A percentile compares a stretch with the other conserved stretches of the same genome.
Evolutionary conservation across 2,888 invertebrate genomes (phyloP).

Genomic region (Epirrhoe alternata): DNA sequence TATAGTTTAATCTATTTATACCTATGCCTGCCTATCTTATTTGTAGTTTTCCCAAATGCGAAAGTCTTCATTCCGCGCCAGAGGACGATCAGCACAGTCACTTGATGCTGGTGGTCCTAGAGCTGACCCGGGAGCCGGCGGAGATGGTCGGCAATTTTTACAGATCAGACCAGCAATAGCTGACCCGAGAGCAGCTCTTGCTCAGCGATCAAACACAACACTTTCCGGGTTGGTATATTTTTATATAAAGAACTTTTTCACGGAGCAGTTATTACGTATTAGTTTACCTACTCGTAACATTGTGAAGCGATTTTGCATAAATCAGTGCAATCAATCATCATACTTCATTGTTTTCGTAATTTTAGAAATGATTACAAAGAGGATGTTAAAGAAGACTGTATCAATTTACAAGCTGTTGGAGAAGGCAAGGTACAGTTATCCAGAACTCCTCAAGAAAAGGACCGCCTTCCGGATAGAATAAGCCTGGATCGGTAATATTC

Average conservation of each 20-base stretch:
- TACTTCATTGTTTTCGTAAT: constrained; percentile 9
- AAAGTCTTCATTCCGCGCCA: constrained; percentile 76
- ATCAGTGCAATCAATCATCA: no score
- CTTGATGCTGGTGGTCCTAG: constrained; percentile 69
- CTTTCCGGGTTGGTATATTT: constrained; percentile 70
- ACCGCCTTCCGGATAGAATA: constrained; percentile 94
- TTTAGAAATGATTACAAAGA: constrained; percentile 60
- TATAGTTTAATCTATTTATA: constrained; percentile 23
- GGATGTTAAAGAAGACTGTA: constrained; percentile 68
- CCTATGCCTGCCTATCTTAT: constrained; percentile 3
- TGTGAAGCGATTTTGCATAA: no score
- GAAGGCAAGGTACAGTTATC: constrained; percentile 89
- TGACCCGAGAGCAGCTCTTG: constrained; percentile 64
- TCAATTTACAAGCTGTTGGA: constrained; percentile 85
- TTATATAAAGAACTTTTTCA: no score
- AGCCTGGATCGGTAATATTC: constrained; percentile 90
- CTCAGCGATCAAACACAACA: constrained; percentile 82
- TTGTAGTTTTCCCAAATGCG: constrained; percentile 64
- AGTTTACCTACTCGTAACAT: neutral
- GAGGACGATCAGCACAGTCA: constrained; percentile 80
- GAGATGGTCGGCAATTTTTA: constrained; percentile 74
- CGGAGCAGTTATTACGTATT: no score
- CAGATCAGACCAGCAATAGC: constrained; percentile 80
- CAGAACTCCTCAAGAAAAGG: constrained; percentile 90
- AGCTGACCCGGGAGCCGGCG: constrained; percentile 63